Conservation (phyloP, 2,797 vertebrate genomes). For the Balearica regulorum region DNA sequence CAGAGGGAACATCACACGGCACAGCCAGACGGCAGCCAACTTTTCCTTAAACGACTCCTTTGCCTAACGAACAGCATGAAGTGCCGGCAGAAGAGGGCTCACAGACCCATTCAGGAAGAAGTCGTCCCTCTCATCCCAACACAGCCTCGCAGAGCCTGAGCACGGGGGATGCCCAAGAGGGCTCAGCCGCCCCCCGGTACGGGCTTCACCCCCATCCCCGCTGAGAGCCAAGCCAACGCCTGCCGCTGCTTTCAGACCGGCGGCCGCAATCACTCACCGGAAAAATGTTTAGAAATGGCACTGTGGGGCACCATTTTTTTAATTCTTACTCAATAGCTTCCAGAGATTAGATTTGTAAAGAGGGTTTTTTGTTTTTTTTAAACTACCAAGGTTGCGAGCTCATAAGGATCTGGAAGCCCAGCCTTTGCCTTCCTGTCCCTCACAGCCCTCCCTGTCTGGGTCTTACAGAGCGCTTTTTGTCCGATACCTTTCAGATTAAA, state of each 20-base stretch:
- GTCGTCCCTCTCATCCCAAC: neutral
- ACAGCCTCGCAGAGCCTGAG: fast-evolving
- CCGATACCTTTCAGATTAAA: neutral
- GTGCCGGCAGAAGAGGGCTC: neutral
- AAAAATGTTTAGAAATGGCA: neutral
- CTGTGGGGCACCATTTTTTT: slow-evolving; percentile 25
- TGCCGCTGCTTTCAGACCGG: neutral
- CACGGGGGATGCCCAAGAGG: fast-evolving
- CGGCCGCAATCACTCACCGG: neutral
- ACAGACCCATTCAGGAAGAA: neutral
- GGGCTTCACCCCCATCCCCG: neutral
- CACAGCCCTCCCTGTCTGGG: neutral
- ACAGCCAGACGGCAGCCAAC: neutral
- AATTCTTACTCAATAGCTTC: neutral
- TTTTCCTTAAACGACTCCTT: neutral
- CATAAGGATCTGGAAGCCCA: neutral
- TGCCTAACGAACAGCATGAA: fast-evolving
- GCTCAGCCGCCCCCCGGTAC: neutral
- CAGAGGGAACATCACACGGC: neutral
- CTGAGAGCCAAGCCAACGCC: neutral
- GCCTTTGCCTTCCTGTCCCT: neutral
- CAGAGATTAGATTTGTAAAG: neutral
- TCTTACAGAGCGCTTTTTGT: neutral
- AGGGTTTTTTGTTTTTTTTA: neutral
- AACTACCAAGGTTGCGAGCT: neutral